Evolutionary conservation across 1,140 invertebrate species (phyloP).

Genomic region (Tachypleus tridentatus): DNA sequence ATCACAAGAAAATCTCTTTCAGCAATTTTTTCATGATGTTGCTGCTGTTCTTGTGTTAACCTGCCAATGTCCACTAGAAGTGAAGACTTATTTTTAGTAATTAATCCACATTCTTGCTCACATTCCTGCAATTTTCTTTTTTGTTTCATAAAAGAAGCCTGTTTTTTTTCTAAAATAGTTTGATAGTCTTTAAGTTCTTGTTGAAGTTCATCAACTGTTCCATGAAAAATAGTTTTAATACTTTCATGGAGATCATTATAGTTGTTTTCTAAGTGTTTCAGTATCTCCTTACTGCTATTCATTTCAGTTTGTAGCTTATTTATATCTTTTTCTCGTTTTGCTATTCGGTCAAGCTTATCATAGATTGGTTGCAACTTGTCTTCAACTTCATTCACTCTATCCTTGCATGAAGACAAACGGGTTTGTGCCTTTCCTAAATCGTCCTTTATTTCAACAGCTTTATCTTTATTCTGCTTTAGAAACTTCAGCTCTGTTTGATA

Average conservation of each 20-base stretch:
- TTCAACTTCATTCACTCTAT: constrained; percentile 44
- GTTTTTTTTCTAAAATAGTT: no score
- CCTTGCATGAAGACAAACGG: constrained; percentile 41
- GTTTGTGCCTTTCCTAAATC: constrained; percentile 46
- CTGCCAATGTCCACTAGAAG: no score
- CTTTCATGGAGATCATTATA: no score
- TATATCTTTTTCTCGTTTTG: neutral
- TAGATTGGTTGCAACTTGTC: constrained; percentile 36
- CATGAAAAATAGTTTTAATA: no score
- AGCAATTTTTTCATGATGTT: constrained; percentile 27
- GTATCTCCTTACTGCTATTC: no score
- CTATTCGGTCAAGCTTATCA: neutral
- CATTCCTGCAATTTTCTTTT: no score
- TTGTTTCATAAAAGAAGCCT: no score
- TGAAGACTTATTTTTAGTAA: no score
- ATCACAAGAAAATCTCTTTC: constrained; percentile 19
- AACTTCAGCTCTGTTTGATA: constrained; percentile 27
- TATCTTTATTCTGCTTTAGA: constrained; percentile 32
- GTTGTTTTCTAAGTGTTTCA: no score
- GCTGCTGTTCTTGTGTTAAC: constrained; percentile 22
- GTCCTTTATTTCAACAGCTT: constrained; percentile 30
- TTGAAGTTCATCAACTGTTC: no score
- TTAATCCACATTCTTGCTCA: no score
- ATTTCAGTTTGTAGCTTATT: constrained; percentile 4
- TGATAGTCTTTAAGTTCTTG: no score